Conservation (phyloP, 2,113 vertebrate species). For the Zosterops borbonicus region DNA sequence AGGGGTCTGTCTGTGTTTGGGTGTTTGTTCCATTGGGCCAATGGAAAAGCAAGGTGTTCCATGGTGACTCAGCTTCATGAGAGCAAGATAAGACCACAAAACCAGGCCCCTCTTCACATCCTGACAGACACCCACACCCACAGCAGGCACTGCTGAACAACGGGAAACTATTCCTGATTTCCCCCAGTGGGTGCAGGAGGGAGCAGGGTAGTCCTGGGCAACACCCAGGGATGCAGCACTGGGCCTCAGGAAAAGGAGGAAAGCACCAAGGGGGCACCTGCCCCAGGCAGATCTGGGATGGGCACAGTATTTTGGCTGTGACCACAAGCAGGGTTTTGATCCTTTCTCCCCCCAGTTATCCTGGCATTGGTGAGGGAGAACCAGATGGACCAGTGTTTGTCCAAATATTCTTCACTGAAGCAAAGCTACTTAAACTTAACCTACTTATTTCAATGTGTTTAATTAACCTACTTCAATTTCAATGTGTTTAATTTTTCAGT, state of each 20-base stretch:
- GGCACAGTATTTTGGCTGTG: neutral
- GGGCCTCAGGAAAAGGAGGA: neutral
- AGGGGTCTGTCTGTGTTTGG: accelerated
- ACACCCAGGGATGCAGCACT: neutral
- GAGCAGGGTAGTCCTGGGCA: neutral
- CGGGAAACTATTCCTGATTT: neutral
- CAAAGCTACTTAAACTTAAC: neutral
- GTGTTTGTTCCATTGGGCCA: accelerated
- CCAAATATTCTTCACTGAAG: neutral
- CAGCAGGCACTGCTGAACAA: accelerated
- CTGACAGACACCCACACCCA: neutral
- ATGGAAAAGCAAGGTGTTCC: neutral
- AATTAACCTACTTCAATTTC: no score
- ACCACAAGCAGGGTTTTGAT: neutral
- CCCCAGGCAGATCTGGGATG: neutral
- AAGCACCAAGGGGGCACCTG: neutral
- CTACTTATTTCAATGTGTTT: neutral
- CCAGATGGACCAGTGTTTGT: neutral
- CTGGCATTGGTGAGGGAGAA: neutral
- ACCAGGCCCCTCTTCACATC: accelerated
- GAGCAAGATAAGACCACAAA: neutral
- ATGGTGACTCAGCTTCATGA: neutral
- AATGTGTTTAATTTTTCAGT: neutral
- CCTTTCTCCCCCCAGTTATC: neutral
- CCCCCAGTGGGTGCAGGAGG: accelerated